Percentiles rank a stretch among this genome's conserved stretches.
phyloP scores from a whole-genome alignment of 1,140 invertebrate species.

The Halyomorpha halys region DNA sequence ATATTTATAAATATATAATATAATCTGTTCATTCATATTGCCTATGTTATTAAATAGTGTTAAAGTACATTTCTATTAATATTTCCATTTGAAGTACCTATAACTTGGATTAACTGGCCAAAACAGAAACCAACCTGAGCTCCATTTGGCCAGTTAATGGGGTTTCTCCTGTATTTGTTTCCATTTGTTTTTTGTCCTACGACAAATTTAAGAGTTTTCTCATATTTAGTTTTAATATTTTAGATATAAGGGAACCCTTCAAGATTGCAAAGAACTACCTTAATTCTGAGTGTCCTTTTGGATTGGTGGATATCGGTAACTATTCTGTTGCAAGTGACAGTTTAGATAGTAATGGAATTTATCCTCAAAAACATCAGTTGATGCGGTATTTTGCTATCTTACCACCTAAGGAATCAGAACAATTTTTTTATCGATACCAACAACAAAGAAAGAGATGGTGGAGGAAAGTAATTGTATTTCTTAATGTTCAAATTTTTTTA shows the following conservation, averaged over 20 bases:
- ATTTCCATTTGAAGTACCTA: too few relatives aligned
- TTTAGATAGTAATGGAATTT: constrained; percentile 16
- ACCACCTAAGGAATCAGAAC: constrained; percentile 37
- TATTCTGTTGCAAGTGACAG: not conserved
- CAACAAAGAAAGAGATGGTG: constrained; percentile 69
- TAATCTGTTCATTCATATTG: too few relatives aligned
- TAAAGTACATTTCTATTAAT: too few relatives aligned
- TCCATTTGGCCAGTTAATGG: too few relatives aligned
- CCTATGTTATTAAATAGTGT: too few relatives aligned
- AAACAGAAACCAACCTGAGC: too few relatives aligned
- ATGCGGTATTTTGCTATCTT: constrained; percentile 37
- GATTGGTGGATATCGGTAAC: constrained; percentile 37
- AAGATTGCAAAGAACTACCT: constrained; percentile 19
- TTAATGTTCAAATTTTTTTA: not conserved
- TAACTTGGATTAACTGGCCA: too few relatives aligned
- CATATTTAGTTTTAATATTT: too few relatives aligned
- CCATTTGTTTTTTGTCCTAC: too few relatives aligned
- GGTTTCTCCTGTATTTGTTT: too few relatives aligned
- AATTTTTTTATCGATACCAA: constrained; percentile 56
- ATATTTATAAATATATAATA: too few relatives aligned
- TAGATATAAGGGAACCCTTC: constrained; percentile 23
- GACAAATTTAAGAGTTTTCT: too few relatives aligned
- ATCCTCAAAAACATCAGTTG: constrained; percentile 25
- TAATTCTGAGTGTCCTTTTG: constrained; percentile 40
- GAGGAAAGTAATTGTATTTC: constrained; percentile 48